These are phyloP conservation scores for Mesitornis unicolor DNA, from an alignment of 2,113 vertebrate genomes.

Conservation along the genomic window DNA sequence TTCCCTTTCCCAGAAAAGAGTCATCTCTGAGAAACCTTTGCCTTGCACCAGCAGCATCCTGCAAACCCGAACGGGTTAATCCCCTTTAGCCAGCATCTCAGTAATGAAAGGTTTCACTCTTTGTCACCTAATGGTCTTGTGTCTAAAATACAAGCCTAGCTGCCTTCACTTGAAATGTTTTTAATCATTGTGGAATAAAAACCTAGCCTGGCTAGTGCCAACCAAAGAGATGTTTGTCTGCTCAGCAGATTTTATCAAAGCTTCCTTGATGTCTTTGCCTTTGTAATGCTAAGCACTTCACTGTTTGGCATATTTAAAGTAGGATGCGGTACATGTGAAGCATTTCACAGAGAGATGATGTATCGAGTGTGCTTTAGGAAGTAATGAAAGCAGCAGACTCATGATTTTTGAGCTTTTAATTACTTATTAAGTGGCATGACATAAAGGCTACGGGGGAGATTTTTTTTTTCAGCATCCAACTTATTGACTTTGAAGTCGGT, in stretches of 20 bases:
- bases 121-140: conserved; percentile 58
- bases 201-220: conserved; percentile 61
- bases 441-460: conserved; percentile 63
- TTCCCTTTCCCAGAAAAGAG: not conserved
- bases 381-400: conserved; percentile 70
- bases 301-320: conserved; percentile 68
- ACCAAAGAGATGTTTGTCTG: conserved; percentile 64
- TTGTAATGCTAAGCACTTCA: conserved; percentile 69
- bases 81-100: not conserved
- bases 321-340: conserved; percentile 59
- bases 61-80: conserved; percentile 19
- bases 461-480: conserved; percentile 56
- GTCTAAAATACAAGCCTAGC: conserved; percentile 46
- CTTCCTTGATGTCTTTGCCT: conserved; percentile 68
- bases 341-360: conserved; percentile 63
- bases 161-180: conserved; percentile 53
- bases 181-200: conserved; percentile 64
- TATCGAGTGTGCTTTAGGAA: conserved; percentile 65
- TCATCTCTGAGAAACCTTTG: not conserved
- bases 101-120: conserved; percentile 53
- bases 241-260: conserved; percentile 74
- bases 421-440: conserved; percentile 69
- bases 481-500: conserved; percentile 67
- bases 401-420: conserved; percentile 71
- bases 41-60: not conserved